Base-by-base conservation (phyloP, 2,113 vertebrate species). In the Pyrgilauda ruficollis region DNA sequence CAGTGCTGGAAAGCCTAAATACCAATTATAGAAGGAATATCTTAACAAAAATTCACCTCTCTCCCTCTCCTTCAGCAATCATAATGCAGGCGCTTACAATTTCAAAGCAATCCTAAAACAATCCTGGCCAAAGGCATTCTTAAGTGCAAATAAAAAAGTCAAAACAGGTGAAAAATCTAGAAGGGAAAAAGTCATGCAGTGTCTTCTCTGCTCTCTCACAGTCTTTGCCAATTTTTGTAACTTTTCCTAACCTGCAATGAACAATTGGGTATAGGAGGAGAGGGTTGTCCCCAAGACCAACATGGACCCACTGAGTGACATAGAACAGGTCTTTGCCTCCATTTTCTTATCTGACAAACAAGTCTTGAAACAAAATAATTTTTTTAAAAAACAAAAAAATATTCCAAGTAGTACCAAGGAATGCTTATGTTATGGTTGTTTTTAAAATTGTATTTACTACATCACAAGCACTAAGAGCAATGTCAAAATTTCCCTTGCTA, bases 1-100 rank as follows among this genome's bases (percentile, higher is more conserved):
- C 14, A 9, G 16, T 10, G 5, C 6, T 84, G 35, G 68, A 94
- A 90, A 94, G 70, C 44, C 70, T 95, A 55, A 91, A 85, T 33
- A 81, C 70, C 77, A 87, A 61, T 86, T 87, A 85, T 8, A 72
- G 49, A 94, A 95, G 56, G 39, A 96, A 84, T 30, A 62, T 83
- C 83, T 35, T 92, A 75, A 96, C 21, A 64, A 93, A 93, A 93
- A 89, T 39, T 78, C 44, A 70, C 72, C 37, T 88, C 33, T 88
- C 56, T 70, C 30, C 17, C 24, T 80, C 39, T 88, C 59, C 30
- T 76, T 89, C 50, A 49, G 72, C 7, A 4, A 74, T 37, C 18
- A 6, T 31, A 96, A 64, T 4, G 4, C 52, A 84, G 43, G 46
- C 68, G 77, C 35, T 91, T 70, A 58, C 1, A 68, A 49, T 89